Conservation (phyloP, 64 coral and sea anemone genomes). For the Stichodactyla mertensii region DNA sequence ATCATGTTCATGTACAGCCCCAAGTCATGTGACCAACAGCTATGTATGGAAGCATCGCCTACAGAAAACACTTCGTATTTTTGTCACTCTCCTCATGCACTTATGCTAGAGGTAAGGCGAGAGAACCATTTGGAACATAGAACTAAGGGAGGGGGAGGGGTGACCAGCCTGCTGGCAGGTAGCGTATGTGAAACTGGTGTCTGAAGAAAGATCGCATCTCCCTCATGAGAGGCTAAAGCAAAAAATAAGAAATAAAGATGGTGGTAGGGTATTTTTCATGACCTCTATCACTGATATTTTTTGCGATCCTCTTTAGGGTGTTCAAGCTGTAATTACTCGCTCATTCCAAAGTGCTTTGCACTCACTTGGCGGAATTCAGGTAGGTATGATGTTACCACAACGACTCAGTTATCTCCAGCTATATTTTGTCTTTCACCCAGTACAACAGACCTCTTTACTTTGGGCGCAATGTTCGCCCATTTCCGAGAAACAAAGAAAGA, state of each 20-base stretch:
- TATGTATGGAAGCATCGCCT: slow-evolving; percentile 94
- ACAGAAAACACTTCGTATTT: slow-evolving; percentile 87
- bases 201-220: no score
- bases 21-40: slow-evolving; percentile 86
- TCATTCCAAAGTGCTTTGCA: slow-evolving; percentile 27
- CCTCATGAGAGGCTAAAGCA: no score
- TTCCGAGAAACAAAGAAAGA: no score
- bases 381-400: not conserved
- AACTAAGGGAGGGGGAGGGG: no score
- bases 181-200: no score
- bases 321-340: slow-evolving; percentile 14
- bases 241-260: no score
- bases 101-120: slow-evolving; percentile 91
- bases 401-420: not conserved
- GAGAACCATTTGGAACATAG: not conserved
- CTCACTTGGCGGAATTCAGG: slow-evolving; percentile 29
- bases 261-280: no score
- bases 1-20: slow-evolving; percentile 99
- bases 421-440: no score
- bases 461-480: no score
- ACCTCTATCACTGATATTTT: not conserved
- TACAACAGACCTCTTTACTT: no score
- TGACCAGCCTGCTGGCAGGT: no score
- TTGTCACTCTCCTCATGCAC: slow-evolving; percentile 91
- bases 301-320: not conserved